These are phyloP conservation scores for Podiceps cristatus DNA, from an alignment of 2,113 vertebrate genomes.

Conservation along the genomic window DNA sequence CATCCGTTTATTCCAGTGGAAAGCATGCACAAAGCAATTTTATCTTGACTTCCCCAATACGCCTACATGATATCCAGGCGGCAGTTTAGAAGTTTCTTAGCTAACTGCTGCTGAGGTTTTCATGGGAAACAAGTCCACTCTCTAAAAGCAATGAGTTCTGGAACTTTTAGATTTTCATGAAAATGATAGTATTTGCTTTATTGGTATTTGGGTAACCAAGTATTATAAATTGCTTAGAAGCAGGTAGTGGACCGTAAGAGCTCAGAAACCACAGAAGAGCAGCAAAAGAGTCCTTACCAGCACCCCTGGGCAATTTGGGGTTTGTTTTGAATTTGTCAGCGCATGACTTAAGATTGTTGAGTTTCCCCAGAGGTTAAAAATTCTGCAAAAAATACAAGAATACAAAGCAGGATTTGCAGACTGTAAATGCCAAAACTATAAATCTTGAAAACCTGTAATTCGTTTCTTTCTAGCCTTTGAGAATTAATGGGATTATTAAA, in stretches of 20 bases:
- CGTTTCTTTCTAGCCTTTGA: not conserved
- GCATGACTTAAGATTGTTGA: not conserved
- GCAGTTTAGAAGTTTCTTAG: not conserved
- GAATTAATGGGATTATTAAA: not conserved
- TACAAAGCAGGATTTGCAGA: not conserved
- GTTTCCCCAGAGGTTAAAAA: not conserved
- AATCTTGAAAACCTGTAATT: not conserved
- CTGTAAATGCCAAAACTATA: not conserved
- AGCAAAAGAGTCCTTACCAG: not conserved
- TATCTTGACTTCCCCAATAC: not conserved
- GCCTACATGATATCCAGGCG: not conserved
- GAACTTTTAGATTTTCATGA: not conserved
- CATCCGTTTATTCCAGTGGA: not conserved
- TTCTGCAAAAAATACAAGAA: not conserved
- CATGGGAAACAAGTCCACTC: not conserved
- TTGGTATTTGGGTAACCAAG: not conserved
- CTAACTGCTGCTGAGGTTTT: not conserved
- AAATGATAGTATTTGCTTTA: not conserved
- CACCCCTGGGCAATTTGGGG: not conserved
- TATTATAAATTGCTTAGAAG: not conserved
- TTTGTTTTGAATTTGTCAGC: not conserved
- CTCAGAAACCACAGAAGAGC: not conserved
- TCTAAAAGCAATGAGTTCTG: not conserved
- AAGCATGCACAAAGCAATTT: accelerated
- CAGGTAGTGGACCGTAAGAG: not conserved